Evolutionary conservation across 2,797 vertebrate genomes (phyloP), one percentile per base, ranked within the genome.

Genomic region (Choloepus didactylus): DNA sequence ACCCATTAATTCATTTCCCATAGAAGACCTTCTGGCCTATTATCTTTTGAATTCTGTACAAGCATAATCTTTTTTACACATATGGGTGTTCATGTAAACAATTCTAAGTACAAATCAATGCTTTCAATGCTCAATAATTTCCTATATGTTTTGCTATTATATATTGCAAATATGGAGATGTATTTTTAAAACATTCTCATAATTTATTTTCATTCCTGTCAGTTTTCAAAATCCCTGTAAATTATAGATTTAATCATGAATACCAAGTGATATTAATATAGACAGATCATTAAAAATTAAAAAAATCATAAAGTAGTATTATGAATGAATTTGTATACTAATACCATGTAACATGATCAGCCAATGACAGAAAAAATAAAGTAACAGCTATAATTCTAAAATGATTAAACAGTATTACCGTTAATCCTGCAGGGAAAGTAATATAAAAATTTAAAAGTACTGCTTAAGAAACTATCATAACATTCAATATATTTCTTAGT

Each of bases 1-100:
- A 95, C 77, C 73, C 69, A 94, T 93, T 97, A 96, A 97, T 96
- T 97, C 2, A 88, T 96, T 97, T 96, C 64, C 84, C 85, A 95
- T 94, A 88, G 64, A 70, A 96, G 93, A 25, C 54, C 77, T 54
- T 76, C 19, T 76, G 35, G 59, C 72, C n/a, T 88, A 64, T 95
- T 96, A 86, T 25, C 14, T 80, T 96, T 79, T 73, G 66, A 76
- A 89, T 31, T 0, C 49, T 73, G 64, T 67, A 38, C 3, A 81
- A 84, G 72, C 35, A 76, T 73, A 83, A 91, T 35, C 2, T 31
- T 95, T 76, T 94, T 85, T 75, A 6, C 0, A 79, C 11, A 25
- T 72, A 44, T 86, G 15, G 2, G 27, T 64, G 92, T 72, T 46
- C 4, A 51, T 29, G 14, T 11, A 81, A 79, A 56, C 4, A 41